These are phyloP conservation scores for Echinops telfairi DNA, from an alignment of 2,113 vertebrate species.

Conservation along the genomic window DNA sequence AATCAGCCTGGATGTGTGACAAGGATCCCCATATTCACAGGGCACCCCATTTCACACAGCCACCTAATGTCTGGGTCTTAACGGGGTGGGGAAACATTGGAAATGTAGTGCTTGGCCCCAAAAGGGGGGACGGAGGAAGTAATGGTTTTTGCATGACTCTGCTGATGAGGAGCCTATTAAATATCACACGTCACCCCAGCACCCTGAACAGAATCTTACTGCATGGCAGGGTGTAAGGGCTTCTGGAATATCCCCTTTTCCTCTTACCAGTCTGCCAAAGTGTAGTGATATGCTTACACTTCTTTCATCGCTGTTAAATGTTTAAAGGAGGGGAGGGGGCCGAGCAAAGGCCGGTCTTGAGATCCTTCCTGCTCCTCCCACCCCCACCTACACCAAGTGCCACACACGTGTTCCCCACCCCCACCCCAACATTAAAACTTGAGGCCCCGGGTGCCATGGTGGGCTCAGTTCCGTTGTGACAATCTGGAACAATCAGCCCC, in stretches of 20 bases:
- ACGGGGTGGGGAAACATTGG: not conserved
- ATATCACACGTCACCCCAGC: slow-evolving; percentile 20
- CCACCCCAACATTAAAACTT: slow-evolving; percentile 46
- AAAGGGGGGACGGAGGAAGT: not conserved
- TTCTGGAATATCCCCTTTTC: slow-evolving; percentile 51
- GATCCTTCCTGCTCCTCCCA: not conserved
- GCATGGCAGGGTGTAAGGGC: not conserved
- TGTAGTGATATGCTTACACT: not conserved
- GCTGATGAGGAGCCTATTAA: not conserved
- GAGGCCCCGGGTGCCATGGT: slow-evolving; percentile 35
- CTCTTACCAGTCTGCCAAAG: slow-evolving; percentile 25
- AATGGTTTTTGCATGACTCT: slow-evolving; percentile 1
- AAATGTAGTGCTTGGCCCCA: not conserved
- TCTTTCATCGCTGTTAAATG: slow-evolving; percentile 39
- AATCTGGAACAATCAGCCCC: slow-evolving; percentile 70
- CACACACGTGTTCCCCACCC: slow-evolving; percentile 53
- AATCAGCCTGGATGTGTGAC: not conserved
- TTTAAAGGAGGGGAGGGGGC: slow-evolving; percentile 32
- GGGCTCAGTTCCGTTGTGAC: slow-evolving; percentile 61
- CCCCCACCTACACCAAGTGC: not conserved
- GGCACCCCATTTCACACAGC: not conserved
- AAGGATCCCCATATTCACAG: not conserved
- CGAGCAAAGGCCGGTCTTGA: not conserved
- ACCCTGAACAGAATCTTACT: slow-evolving; percentile 6
- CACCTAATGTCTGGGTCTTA: not conserved